Base-by-base conservation (phyloP, 2,797 vertebrate species). In the Centroberyx gerrardi region DNA sequence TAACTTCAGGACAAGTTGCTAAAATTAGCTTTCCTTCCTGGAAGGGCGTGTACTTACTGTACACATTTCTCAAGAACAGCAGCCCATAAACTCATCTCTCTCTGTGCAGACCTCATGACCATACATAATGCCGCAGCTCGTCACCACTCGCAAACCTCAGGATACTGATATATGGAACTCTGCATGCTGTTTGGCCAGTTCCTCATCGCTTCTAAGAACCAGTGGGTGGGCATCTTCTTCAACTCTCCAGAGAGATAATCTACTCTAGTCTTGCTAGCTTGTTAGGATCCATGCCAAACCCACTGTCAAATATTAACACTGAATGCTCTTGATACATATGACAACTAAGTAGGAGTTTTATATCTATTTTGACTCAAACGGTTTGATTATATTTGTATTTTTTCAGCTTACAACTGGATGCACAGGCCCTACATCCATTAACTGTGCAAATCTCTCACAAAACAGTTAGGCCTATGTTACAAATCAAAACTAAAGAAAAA, bases 181-280 rank as follows among this genome's bases (percentile, higher is more conserved):
- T 56, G 46, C 40, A 58, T 36, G 42, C 12, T 65, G 15, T 36
- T 28, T 54, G 5, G 4, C 2, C 0, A 88, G 83, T 90, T 90
- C 85, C 90, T 78, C 76, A 18, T 81, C 6, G 1, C 61, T 92
- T 89, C 83, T 36, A 18, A 81, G 80, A 90, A 84, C 0, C 2
- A 42, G 27, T 38, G 56, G 65, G 27, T 60, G 28, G 27, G 15
- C 58, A 44, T 68, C 28, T 49, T 53, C 36, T 29, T 15, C 10
- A 63, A 31, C 2, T 65, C 71, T 84, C 72, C 64, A 44, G 73
- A 78, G 64, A 78, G 63, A 55, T 7, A 28, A 46, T 14, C 53
- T 76, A 67, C 65, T 87, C 38, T 72, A 3, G 44, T 73, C 46
- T 38, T 29, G 3, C 7, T 15, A 46, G 2, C 29, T 44, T 1